phyloP scores from a whole-genome alignment of 2,797 vertebrate genomes.

The Danio jaintianensis region DNA sequence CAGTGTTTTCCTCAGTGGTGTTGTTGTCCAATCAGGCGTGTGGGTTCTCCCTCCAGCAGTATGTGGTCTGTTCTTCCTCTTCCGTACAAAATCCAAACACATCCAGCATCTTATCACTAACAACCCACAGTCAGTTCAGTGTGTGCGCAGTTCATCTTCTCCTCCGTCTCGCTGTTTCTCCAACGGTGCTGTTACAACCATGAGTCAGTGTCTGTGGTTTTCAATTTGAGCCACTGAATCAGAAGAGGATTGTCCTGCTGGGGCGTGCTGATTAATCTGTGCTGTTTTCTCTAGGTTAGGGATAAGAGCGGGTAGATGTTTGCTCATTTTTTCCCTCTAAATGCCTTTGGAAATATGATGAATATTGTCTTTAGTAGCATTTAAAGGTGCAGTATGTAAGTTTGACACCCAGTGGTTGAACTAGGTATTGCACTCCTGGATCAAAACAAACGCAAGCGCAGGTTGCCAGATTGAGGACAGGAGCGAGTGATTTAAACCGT shows the following conservation, averaged over 20 bases:
- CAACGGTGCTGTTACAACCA: neutral
- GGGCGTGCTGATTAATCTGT: slow-evolving; percentile 13
- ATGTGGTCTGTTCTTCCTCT: slow-evolving; percentile 6
- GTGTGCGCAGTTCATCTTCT: slow-evolving; percentile 11
- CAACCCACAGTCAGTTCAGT: slow-evolving; percentile 39
- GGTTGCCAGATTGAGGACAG: too few relatives aligned
- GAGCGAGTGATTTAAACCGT: too few relatives aligned
- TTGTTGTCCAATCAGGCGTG: slow-evolving; percentile 41
- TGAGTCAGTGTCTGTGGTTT: slow-evolving; percentile 22
- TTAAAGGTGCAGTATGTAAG: too few relatives aligned
- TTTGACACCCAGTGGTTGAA: too few relatives aligned
- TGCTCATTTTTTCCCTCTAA: neutral
- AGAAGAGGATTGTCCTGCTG: slow-evolving; percentile 14
- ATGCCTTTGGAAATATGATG: neutral
- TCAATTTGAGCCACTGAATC: slow-evolving; percentile 23
- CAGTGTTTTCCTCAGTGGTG: slow-evolving; percentile 23
- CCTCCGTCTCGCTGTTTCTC: slow-evolving; percentile 19
- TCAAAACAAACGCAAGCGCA: too few relatives aligned
- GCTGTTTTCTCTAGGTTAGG: neutral
- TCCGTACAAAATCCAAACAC: slow-evolving; percentile 28
- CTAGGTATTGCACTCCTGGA: too few relatives aligned
- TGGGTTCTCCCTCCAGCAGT: slow-evolving; percentile 1
- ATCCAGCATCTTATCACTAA: slow-evolving; percentile 28
- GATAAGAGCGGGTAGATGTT: slow-evolving; percentile 8
- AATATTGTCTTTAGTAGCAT: neutral